Evolutionary conservation across 2,797 vertebrate genomes (phyloP), one percentile per base, ranked within the genome.

Genomic region (Mormyrops boulengeri): DNA sequence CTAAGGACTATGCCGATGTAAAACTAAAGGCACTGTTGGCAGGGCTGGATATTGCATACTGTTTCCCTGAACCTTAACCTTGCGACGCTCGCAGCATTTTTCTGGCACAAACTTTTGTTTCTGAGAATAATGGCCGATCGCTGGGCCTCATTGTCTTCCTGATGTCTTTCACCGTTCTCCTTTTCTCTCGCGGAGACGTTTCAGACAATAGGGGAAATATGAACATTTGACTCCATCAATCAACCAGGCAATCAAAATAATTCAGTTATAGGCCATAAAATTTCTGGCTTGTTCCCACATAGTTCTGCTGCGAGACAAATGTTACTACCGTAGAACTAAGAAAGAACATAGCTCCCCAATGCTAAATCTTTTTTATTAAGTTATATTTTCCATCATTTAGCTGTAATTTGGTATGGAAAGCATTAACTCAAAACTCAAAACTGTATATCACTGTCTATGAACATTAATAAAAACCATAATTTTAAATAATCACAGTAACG

Each of bases 221-320:
- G 57, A 86, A 89, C 84, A 84, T 89, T 86, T 89, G 82, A 89
- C 89, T 89, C 55, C 89, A 89, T 89, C 89, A 85, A 89, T 89
- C 89, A 89, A 34, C 26, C 41, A 41, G 7, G 55, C 47, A 69
- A 89, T 57, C 60, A 89, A 89, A 86, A 89, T 89, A 69, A 89
- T 89, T 69, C 82, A 89, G 66, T 89, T 69, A 86, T 85, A 57
- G 57, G 89, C 55, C 60, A 62, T 85, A 84, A 86, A 69, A 89
- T 86, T 60, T 34, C 53, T 34, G 41, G 77, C 53, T 66, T 44
- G 14, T 62, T 89, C 53, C 77, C 82, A 85, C 41, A 62, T 85
- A 62, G 22, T n/a, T 89, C 57, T 89, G 82, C 57, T 5, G 47
- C 7, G 44, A 89, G 82, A 62, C 57, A 89, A 52, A 86, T 66